These are phyloP conservation scores for Fregetta grallaria DNA, from an alignment of 2,113 vertebrate genomes.

Conservation along the genomic window DNA sequence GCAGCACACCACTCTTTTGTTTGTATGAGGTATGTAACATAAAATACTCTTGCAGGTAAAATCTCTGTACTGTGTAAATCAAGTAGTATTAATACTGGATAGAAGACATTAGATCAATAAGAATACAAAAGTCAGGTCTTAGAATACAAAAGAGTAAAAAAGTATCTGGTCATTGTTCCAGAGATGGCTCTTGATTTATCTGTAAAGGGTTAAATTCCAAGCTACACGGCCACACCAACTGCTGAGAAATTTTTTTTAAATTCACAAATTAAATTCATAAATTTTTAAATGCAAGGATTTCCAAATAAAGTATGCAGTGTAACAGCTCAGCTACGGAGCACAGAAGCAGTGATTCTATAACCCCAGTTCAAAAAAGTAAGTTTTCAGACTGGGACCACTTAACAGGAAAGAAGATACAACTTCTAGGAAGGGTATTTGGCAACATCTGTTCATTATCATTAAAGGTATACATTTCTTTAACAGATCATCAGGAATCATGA, in stretches of 20 bases:
- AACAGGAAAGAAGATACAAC: neutral
- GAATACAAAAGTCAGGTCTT: neutral
- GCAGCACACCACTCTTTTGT: neutral
- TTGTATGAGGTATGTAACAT: neutral
- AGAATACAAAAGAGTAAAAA: neutral
- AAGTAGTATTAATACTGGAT: neutral
- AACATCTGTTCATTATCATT: neutral
- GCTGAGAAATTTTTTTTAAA: neutral
- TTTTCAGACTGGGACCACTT: neutral
- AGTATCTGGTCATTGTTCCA: neutral
- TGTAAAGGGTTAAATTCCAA: neutral
- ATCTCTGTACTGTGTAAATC: neutral
- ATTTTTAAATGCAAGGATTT: neutral
- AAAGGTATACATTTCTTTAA: neutral
- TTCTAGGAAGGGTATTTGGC: neutral
- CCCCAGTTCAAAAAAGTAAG: neutral
- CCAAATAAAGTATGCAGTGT: neutral
- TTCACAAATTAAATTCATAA: no score
- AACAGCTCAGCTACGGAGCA: neutral
- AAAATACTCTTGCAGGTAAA: neutral
- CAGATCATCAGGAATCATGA: neutral
- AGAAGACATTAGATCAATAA: neutral
- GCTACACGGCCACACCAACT: neutral
- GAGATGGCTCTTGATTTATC: neutral
- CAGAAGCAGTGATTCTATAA: neutral